Base-by-base conservation (phyloP, 2,797 vertebrate genomes). In the Thaleichthys pacificus region DNA sequence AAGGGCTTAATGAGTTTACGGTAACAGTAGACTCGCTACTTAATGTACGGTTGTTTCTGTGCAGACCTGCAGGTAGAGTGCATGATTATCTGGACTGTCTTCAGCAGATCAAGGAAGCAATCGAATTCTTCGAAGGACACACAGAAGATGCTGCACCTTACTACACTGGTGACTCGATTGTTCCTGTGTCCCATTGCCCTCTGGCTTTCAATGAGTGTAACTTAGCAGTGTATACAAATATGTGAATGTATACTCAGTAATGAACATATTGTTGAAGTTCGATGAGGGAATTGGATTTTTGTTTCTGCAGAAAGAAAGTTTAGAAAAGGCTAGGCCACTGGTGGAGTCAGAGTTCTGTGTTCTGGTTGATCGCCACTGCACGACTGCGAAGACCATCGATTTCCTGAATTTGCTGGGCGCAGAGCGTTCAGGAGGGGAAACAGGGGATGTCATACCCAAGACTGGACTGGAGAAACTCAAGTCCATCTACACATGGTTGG, bases 81-180 rank as follows among this genome's bases (percentile, higher is more conserved):
- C 21, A 3, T 32, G 66, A 68, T 24, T 56, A 68, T 57, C 15
- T 68, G 24, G 66, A 24, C 51, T 93, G 92, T 77, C 92, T 95
- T 89, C 93, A 91, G 76, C 93, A 91, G 84, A 93, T 94, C 74
- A 93, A 93, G 86, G 94, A 93, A 77, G 93, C 94, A 0, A 93
- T 94, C 76, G 93, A 94, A 51, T 94, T 93, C 69, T 95, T 95
- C 79, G 92, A 94, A 80, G 93, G 94, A 86, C 93, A 69, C 67
- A 54, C 56, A 15, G 54, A 60, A 5, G 67, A 30, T n/a, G 17
- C 54, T 51, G 38, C 30, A 69, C 30, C 54, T 69, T 28, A 38
- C 35, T 17, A 58, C 32, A 28, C 54, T 69, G 30, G 56, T 69
- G 56, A 68, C 54, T 7, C n/a, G 32, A n/a, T 69, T 9, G 19